Evolutionary conservation across 64 coral and sea anemone genomes (phyloP).

Genomic region (Platygyra sinensis): DNA sequence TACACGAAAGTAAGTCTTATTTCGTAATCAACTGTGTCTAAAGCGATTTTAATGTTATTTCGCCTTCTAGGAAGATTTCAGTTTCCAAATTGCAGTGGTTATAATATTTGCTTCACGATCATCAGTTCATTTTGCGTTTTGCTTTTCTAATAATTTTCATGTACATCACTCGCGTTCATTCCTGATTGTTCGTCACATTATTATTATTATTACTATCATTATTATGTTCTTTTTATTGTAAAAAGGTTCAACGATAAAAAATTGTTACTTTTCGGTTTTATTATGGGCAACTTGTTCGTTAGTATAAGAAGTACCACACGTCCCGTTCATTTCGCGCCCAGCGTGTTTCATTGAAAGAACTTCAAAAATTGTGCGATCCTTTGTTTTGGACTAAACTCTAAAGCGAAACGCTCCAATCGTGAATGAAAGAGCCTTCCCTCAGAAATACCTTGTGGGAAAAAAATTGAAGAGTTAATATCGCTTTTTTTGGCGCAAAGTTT

Average conservation of each 20-base stretch:
- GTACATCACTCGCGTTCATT: neutral
- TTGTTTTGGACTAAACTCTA: too few relatives aligned
- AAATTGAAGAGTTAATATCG: neutral
- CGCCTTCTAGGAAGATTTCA: neutral
- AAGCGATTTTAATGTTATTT: neutral
- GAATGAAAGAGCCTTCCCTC: too few relatives aligned
- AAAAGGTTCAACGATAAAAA: too few relatives aligned
- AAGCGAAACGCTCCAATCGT: too few relatives aligned
- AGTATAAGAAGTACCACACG: too few relatives aligned
- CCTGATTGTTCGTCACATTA: neutral
- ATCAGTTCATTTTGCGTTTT: neutral
- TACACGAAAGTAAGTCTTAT: constrained; percentile 58
- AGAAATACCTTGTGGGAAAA: neutral
- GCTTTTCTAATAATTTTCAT: neutral
- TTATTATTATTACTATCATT: neutral
- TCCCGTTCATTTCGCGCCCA: too few relatives aligned
- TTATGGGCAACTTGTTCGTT: too few relatives aligned
- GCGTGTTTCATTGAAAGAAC: too few relatives aligned
- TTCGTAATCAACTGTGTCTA: neutral
- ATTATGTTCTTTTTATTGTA: too few relatives aligned
- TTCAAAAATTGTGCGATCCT: too few relatives aligned
- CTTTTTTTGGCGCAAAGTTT: neutral
- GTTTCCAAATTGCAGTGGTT: constrained; percentile 1
- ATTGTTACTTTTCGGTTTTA: too few relatives aligned
- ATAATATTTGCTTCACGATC: neutral